Percentiles rank a stretch among this genome's conserved stretches.
Conservation (phyloP, 1,140 invertebrate species). For the Drosophila murphyi region DNA sequence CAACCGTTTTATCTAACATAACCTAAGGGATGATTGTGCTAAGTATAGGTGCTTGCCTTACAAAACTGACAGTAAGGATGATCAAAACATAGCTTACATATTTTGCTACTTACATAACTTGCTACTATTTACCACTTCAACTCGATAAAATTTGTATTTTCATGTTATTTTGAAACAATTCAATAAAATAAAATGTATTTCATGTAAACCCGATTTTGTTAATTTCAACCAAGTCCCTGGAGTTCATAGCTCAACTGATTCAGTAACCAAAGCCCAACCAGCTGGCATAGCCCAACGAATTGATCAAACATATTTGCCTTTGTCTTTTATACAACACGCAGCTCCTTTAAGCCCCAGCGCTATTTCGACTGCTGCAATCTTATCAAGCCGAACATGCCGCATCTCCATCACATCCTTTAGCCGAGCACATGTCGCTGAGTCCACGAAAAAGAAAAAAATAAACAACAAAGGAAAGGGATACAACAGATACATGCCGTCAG, state of each 20-base stretch:
- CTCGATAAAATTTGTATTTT: no score
- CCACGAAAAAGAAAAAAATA: conserved; percentile 11
- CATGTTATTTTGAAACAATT: no score
- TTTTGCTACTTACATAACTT: no score
- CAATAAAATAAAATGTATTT: no score
- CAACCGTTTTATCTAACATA: no score
- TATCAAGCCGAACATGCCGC: conserved; percentile 68
- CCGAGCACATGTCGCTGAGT: conserved; percentile 40
- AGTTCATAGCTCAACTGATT: neutral
- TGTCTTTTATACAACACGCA: conserved; percentile 25
- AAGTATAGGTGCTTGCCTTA: no score
- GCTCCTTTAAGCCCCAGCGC: conserved; percentile 10
- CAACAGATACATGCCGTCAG: conserved; percentile 65
- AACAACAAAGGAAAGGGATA: conserved; percentile 37
- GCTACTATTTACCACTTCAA: no score
- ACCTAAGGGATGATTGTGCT: no score
- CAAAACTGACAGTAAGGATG: no score
- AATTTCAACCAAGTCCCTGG: no score
- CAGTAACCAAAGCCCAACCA: conserved; percentile 6
- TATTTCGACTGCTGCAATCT: conserved; percentile 56
- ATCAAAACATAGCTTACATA: no score
- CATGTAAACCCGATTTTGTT: no score
- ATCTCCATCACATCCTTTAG: conserved; percentile 49
- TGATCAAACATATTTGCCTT: conserved; percentile 5
- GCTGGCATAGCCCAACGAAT: conserved; percentile 18